A percentile compares a stretch with the other conserved stretches of the same genome.
These are phyloP conservation scores for Orthonychiurus folsomi DNA, from an alignment of 2,888 invertebrate species.

Conservation along the genomic window DNA sequence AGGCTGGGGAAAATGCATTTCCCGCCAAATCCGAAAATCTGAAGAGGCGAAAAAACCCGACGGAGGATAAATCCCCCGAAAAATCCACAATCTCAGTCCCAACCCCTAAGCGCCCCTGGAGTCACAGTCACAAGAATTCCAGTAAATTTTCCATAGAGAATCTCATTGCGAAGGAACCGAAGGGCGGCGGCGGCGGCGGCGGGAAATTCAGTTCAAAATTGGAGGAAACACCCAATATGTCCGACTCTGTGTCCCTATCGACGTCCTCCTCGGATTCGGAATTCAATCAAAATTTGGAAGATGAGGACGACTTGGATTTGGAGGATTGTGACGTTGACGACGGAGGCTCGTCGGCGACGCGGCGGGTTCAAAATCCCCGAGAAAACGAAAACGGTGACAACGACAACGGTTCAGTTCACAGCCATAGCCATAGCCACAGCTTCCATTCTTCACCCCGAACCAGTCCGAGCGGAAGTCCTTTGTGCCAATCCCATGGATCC, in stretches of 20 bases:
- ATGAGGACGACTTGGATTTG: slow-evolving; percentile 21
- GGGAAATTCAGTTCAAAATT: not conserved
- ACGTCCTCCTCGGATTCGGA: slow-evolving; percentile 23
- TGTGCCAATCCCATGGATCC: slow-evolving; percentile 4
- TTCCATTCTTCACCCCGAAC: slow-evolving; percentile 22
- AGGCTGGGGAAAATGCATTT: not conserved
- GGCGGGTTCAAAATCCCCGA: slow-evolving; percentile 9
- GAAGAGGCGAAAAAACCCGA: not conserved
- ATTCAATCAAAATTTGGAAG: slow-evolving; percentile 16
- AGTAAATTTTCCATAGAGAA: slow-evolving; percentile 40
- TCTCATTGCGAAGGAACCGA: slow-evolving; percentile 40
- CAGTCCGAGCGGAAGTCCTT: not conserved
- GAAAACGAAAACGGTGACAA: slow-evolving; percentile 17
- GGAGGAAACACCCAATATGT: slow-evolving; percentile 21
- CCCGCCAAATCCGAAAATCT: not conserved
- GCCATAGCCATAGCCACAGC: slow-evolving; percentile 26
- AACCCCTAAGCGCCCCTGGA: not conserved
- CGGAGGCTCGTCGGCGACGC: slow-evolving; percentile 11
- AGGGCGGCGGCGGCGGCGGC: not conserved
- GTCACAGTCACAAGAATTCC: slow-evolving; percentile 29
- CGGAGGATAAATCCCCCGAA: not conserved
- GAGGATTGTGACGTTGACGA: slow-evolving; percentile 21
- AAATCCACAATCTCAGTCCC: too few relatives aligned
- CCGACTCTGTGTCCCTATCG: slow-evolving; percentile 32
- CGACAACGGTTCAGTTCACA: slow-evolving; percentile 28